Evolutionary conservation across 1,140 invertebrate species (phyloP), one percentile per base, ranked within the genome.

Genomic region (Zaprionus davidi): DNA sequence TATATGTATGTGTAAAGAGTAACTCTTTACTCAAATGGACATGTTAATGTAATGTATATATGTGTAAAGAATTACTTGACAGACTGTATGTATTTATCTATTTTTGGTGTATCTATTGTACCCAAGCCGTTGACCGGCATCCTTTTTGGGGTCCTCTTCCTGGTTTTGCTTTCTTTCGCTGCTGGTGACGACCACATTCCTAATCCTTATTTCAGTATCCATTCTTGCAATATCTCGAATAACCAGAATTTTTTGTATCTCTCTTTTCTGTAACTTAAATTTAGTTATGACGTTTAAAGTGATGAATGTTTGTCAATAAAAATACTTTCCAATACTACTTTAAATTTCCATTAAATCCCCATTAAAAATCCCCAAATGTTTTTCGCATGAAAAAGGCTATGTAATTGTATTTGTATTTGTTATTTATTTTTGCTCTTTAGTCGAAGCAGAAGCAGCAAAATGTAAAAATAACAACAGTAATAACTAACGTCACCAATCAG

Each of bases 401-500:
- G 46, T 13, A 15, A 59, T 17, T 11, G 12, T 15, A 9, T 15
- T 58, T 31, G 9, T 17, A 17, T 13, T 46, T 46, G 38, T 44
- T 38, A 28, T 31, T 41, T 41, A 34, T 70, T 41, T 24, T 41
- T 41, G 65, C 15, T 51, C 63, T 72, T 66, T 59, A 41, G 44
- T 51, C 70, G n/a, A 20, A n/a, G 44, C 59, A 44, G 24, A 36
- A 53, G 1, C 28, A 26, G 41, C 13, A 2, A 13, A 58, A 41
- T 38, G 17, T 41, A 17, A 26, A 15, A 71, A 71, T 64, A 71
- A 71, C 68, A 55, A 51, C 12, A 24, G 15, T 3, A 63, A 70
- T 58, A 64, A 65, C 59, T 51, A 64, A 64, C 73, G 73, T 71
- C 73, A 71, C n/a, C 31, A 70, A 34, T 41, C 13, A 24, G 22